Evolutionary conservation across 2,888 invertebrate genomes (phyloP), one percentile per base, ranked within the genome.

Genomic region (Drosophila tanythrix): DNA sequence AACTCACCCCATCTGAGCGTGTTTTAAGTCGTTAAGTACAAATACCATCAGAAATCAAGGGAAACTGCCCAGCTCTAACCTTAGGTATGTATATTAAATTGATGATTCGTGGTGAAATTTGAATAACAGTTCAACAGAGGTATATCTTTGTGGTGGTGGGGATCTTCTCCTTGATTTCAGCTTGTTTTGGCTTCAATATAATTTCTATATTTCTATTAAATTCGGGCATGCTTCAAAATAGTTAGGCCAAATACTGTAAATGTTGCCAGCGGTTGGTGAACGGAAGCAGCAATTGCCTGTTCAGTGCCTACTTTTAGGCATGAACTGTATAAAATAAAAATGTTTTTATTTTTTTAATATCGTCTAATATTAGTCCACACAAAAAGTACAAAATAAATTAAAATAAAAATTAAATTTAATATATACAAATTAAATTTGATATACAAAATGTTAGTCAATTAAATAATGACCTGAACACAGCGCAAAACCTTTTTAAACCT

Each of bases 61-160:
- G 7, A 53, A n/a, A 46, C n/a, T 25, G 29, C 27, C 25, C 18
- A 0, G 27, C 27, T 18, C 10, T 2, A 18, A 51, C 13, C 35
- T 13, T 48, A 8, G 8, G 15, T 31, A 57, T 29, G 33, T 21
- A 35, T 36, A 36, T 64, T 72, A 27, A 71, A 52, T 57, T 72
- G 65, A 50, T 71, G 63, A 51, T 72, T 72, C 56, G 56, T 56
- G 62, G 73, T 63, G 72, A 56, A 52, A 63, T 71, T 57, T 43
- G 51, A 56, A 31, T 61, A 61, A 51, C 27, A 25, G 43, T 36
- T 35, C 13, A 35, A 43, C 33, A 29, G 33, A 2, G 4, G 18
- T 18, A 25, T 21, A 1, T 43, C 2, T 21, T 13, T 13, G 4
- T 13, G 21, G 6, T 21, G 21, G 21, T 21, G 13, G 6, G 6